Percentiles rank a stretch among this genome's conserved stretches.
Conservation (phyloP, 2,113 vertebrate genomes). For the Alligator mississippiensis region DNA sequence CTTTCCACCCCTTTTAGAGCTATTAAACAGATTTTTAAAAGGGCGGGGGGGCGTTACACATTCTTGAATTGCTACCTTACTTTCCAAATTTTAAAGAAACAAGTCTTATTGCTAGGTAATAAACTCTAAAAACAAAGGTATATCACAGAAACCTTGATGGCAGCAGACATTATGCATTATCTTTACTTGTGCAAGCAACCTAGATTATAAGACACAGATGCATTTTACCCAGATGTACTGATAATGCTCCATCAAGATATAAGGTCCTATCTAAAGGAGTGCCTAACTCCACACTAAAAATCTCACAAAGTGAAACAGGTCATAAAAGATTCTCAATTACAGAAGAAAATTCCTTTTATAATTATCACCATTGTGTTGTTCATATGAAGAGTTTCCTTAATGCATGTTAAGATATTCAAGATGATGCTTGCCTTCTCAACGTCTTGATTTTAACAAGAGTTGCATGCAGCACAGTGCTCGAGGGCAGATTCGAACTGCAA, state of each 20-base stretch:
- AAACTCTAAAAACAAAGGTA: neutral
- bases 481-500: neutral
- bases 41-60: neutral
- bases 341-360: neutral
- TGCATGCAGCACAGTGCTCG: neutral
- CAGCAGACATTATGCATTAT: neutral
- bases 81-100: neutral
- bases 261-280: neutral
- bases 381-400: neutral
- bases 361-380: neutral
- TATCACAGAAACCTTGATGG: neutral
- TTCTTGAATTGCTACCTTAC: neutral
- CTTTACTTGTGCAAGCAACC: neutral
- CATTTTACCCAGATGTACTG: fast-evolving
- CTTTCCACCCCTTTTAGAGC: neutral
- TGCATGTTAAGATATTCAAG: neutral
- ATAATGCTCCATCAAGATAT: neutral
- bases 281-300: neutral
- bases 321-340: neutral
- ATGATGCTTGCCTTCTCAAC: neutral
- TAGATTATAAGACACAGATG: neutral
- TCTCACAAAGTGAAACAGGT: neutral
- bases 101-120: neutral
- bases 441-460: neutral
- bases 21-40: neutral